Conservation (phyloP, 2,888 invertebrate species). For the Dryobotodes eremita region DNA sequence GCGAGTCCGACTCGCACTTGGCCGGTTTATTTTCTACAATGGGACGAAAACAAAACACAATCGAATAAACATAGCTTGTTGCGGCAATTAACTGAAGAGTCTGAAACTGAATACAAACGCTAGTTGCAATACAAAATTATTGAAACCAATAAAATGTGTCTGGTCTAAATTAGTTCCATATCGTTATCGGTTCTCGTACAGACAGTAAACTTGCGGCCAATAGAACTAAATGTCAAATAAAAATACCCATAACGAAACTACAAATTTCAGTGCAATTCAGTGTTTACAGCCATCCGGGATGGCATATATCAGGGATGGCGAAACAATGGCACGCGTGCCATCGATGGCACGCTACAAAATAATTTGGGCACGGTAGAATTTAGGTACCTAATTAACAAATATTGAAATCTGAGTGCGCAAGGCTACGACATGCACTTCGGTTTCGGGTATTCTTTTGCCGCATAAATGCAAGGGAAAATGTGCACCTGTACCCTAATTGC, state of each 20-base stretch:
- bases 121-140: neutral
- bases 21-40: too few relatives aligned
- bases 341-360: too few relatives aligned
- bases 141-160: slow-evolving; percentile 2
- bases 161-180: slow-evolving; percentile 20
- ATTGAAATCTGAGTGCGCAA: too few relatives aligned
- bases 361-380: too few relatives aligned
- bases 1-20: too few relatives aligned
- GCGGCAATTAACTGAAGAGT: neutral
- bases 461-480: too few relatives aligned
- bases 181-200: slow-evolving; percentile 11
- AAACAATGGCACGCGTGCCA: too few relatives aligned
- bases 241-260: slow-evolving; percentile 1
- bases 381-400: too few relatives aligned
- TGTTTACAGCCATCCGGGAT: neutral
- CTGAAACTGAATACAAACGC: neutral
- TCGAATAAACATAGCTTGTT: neutral
- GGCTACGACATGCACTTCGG: too few relatives aligned
- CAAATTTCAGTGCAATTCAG: slow-evolving; percentile 10
- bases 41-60: neutral
- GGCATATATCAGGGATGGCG: too few relatives aligned
- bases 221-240: slow-evolving; percentile 12
- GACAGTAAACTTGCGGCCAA: neutral
- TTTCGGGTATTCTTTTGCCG: too few relatives aligned
- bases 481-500: too few relatives aligned